These are phyloP conservation scores for Psix sp. DNA, from an alignment of 1,140 invertebrate genomes.

Conservation along the genomic window DNA sequence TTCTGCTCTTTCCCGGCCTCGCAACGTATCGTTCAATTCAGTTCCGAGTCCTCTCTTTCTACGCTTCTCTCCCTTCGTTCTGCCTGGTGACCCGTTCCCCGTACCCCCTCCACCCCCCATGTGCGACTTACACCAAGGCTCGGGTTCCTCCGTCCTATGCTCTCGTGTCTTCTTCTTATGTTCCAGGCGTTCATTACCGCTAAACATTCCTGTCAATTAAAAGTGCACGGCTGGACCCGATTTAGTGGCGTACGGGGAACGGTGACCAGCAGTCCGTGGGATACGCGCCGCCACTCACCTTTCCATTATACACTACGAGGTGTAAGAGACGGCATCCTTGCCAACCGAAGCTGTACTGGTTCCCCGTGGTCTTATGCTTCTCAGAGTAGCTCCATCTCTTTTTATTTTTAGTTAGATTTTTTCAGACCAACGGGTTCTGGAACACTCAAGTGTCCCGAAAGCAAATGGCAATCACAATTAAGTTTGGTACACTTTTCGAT, in stretches of 20 bases:
- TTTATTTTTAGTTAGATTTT: too few relatives aligned
- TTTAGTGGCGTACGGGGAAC: constrained; percentile 64
- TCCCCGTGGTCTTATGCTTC: too few relatives aligned
- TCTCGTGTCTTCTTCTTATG: constrained; percentile 61
- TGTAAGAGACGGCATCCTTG: constrained; percentile 41
- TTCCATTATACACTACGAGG: constrained; percentile 55
- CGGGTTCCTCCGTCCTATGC: constrained; percentile 54
- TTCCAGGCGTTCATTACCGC: constrained; percentile 72
- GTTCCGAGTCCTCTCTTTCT: constrained; percentile 36
- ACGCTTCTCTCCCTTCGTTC: constrained; percentile 27
- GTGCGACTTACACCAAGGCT: constrained; percentile 23
- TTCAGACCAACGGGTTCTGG: too few relatives aligned
- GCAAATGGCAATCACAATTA: too few relatives aligned
- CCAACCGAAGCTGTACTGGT: neutral
- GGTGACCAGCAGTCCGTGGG: constrained; percentile 43
- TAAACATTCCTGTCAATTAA: constrained; percentile 77
- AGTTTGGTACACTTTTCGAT: too few relatives aligned
- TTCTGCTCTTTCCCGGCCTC: constrained; percentile 42
- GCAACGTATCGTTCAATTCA: constrained; percentile 42
- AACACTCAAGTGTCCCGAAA: too few relatives aligned
- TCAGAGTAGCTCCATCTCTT: too few relatives aligned
- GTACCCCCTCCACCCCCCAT: neutral
- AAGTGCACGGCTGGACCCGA: constrained; percentile 68
- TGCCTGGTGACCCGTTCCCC: constrained; percentile 28
- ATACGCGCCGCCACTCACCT: constrained; percentile 51